Evolutionary conservation across 2,797 vertebrate species (phyloP), one percentile per base, ranked within the genome.

Genomic region (Echiichthys vipera): DNA sequence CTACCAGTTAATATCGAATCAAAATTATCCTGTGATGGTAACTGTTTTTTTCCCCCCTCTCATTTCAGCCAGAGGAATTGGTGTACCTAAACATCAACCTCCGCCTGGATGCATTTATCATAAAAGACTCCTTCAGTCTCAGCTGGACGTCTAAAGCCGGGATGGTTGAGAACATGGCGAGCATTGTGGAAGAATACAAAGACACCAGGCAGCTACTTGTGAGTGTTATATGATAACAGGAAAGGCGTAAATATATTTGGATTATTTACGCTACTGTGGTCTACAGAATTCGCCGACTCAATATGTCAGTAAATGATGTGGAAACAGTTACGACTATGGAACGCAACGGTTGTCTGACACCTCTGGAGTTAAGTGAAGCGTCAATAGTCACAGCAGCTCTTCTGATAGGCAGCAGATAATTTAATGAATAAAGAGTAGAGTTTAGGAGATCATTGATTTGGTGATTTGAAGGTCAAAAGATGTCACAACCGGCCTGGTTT

Each of bases 181-280:
- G 2, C n/a, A 75, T 98, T 3, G 78, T 97, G 83, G 89, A 90
- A 30, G 97, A 99, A 77, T 99, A 95, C 93, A 97, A 95, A 89
- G 68, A 93, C 56, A 88, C 85, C 69, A 93, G 96, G 71, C 88
- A 94, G 63, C 89, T 99, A 54, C 66, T 95, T 81, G 98, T 99
- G 93, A 95, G 88, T 76, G 30, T 74, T 50, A 17, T 3, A 13
- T 57, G 18, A 68, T 10, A 55, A 3, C 13, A 70, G 18, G 5
- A 39, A 27, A 7, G 0, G 51, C 45, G 22, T 34, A 30, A 50
- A 40, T 10, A 18, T 2, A 70, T 43, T 51, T 20, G 4, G 13
- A 56, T n/a, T 0, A 39, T 39, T 39, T 46, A 18, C 46, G 22
- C 18, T 42, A 22, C 9, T 34, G 7, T 30, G 30, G 7, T 27